These are phyloP conservation scores for Turdus rufiventris DNA, from an alignment of 2,113 vertebrate species.

Conservation along the genomic window DNA sequence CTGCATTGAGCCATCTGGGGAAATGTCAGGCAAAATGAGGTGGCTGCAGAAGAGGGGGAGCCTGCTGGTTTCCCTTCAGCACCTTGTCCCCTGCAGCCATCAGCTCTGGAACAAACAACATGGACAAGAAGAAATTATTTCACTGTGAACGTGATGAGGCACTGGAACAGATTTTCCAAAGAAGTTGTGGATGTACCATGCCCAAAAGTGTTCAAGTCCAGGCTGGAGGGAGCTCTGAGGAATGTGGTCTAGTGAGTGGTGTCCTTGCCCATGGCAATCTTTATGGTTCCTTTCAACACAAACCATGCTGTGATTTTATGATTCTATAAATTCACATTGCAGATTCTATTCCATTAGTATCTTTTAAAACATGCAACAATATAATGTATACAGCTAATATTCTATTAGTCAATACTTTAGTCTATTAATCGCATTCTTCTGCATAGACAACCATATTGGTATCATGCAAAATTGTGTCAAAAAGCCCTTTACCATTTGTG, in stretches of 20 bases:
- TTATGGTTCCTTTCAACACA: neutral
- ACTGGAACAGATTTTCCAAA: neutral
- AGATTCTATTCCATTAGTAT: neutral
- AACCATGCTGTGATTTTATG: neutral
- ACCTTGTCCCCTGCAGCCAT: neutral
- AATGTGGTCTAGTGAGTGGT: too few relatives aligned
- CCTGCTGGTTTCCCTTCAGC: neutral
- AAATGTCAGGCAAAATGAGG: neutral
- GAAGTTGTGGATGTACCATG: neutral
- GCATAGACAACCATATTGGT: neutral
- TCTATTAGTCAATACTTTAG: neutral
- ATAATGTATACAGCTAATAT: neutral
- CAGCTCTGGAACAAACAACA: neutral
- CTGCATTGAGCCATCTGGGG: neutral
- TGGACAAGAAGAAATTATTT: neutral
- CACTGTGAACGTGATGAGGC: neutral
- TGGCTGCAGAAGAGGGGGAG: neutral
- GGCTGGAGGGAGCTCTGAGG: neutral
- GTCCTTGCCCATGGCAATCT: neutral
- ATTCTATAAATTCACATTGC: neutral
- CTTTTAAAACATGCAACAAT: neutral
- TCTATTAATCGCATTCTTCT: neutral
- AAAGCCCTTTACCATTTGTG: accelerated
- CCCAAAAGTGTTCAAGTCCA: neutral
- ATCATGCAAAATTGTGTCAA: neutral